Percentiles rank a stretch among this genome's conserved stretches.
These are phyloP conservation scores for Phortica okadai DNA, from an alignment of 2,888 invertebrate species.

Conservation along the genomic window DNA sequence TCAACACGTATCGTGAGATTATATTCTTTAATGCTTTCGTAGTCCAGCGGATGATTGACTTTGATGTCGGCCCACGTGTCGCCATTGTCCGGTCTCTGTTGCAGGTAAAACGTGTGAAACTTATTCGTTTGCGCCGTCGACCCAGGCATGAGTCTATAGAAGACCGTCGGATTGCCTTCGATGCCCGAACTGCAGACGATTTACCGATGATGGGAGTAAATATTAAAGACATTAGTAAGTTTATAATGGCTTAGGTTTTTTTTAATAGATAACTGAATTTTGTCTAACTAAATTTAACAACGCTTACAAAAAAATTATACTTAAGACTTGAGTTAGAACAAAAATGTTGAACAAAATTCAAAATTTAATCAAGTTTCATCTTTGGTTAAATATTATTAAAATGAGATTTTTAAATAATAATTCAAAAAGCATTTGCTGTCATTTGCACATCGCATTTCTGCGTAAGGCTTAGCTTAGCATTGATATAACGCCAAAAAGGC, in stretches of 20 bases:
- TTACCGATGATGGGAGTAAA: conserved; percentile 38
- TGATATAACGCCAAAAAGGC: not conserved
- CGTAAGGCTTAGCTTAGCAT: not conserved
- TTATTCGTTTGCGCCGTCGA: conserved; percentile 97
- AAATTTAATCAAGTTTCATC: not conserved
- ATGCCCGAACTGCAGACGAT: conserved; percentile 88
- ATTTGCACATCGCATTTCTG: no score
- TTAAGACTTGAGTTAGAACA: not conserved
- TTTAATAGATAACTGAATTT: not conserved
- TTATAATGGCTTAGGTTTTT: not conserved
- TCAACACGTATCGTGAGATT: conserved; percentile 96
- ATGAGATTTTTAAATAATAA: conserved; percentile 24
- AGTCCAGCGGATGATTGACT: conserved; percentile 96
- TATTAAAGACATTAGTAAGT: conserved; percentile 35
- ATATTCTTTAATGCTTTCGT: conserved; percentile 95
- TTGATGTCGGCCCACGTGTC: conserved; percentile 97
- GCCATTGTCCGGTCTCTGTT: conserved; percentile 94
- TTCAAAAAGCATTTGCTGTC: not conserved
- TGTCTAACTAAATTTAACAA: not conserved
- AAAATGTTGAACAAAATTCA: conserved; percentile 15
- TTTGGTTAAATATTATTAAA: conserved; percentile 34
- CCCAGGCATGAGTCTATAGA: conserved; percentile 96
- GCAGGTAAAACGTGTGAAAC: conserved; percentile 95
- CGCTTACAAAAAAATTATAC: not conserved
- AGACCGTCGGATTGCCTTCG: conserved; percentile 96